Percentiles rank a stretch among this genome's conserved stretches.
Evolutionary conservation across 2,888 invertebrate genomes (phyloP).

Genomic region (Dasypogon diadema): DNA sequence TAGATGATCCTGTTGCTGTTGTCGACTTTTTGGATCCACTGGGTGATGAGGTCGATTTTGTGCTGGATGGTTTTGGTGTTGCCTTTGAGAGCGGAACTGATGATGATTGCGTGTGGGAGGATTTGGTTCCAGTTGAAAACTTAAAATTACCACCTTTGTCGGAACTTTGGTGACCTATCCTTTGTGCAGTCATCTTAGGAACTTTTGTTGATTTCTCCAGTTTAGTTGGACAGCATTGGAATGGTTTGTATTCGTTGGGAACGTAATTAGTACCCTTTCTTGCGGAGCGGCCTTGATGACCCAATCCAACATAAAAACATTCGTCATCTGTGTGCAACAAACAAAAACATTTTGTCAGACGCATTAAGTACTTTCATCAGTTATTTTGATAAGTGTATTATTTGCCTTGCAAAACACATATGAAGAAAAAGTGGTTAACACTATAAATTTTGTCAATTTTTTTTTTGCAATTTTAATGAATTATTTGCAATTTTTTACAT

Average conservation of each 20-base stretch:
- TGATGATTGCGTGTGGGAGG: slow-evolving; percentile 58
- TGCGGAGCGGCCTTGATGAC: slow-evolving; percentile 75
- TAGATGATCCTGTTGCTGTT: slow-evolving; percentile 56
- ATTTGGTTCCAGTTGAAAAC: slow-evolving; percentile 58
- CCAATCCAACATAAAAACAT: slow-evolving; percentile 97
- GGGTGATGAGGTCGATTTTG: slow-evolving; percentile 54
- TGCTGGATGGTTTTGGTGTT: slow-evolving; percentile 54
- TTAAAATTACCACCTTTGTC: slow-evolving; percentile 60
- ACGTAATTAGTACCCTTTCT: slow-evolving; percentile 65
- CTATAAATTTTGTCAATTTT: slow-evolving; percentile 8
- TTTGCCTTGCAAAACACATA: slow-evolving; percentile 52
- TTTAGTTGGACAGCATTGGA: slow-evolving; percentile 93
- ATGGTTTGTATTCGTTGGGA: slow-evolving; percentile 81
- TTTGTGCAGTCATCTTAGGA: slow-evolving; percentile 77
- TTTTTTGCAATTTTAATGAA: background rate
- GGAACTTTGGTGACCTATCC: slow-evolving; percentile 64
- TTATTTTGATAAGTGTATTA: slow-evolving; percentile 49
- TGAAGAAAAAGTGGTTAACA: slow-evolving; percentile 53
- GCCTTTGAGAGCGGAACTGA: slow-evolving; percentile 57
- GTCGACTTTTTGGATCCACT: slow-evolving; percentile 49
- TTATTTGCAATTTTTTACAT: slow-evolving; percentile 7
- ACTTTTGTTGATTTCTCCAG: slow-evolving; percentile 83
- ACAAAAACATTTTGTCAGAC: slow-evolving; percentile 89
- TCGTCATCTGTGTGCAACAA: slow-evolving; percentile 87
- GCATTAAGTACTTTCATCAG: slow-evolving; percentile 52